Conservation (phyloP, 2,888 invertebrate species). For the Drosophila tripunctata region DNA sequence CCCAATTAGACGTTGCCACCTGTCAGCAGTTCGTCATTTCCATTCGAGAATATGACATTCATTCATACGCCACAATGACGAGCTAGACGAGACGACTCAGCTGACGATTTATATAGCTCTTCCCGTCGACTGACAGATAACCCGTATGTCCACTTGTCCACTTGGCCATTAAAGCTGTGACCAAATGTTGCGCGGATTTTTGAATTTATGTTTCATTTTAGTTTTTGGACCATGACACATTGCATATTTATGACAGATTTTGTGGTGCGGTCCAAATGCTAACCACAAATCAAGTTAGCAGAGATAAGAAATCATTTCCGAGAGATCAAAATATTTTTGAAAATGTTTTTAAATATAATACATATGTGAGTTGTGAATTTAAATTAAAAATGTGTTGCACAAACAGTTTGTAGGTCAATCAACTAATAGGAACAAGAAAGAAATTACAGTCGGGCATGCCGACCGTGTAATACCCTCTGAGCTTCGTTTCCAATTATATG, state of each 20-base stretch:
- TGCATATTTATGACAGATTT: slow-evolving; percentile 26
- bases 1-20: slow-evolving; percentile 84
- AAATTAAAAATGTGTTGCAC: neutral
- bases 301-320: neutral
- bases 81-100: slow-evolving; percentile 60
- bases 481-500: too few relatives aligned
- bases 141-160: neutral
- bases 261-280: slow-evolving; percentile 12
- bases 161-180: slow-evolving; percentile 35
- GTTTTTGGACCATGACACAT: slow-evolving; percentile 23
- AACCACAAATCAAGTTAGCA: slow-evolving; percentile 1
- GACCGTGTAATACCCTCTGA: too few relatives aligned
- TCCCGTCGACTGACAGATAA: neutral
- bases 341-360: neutral
- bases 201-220: slow-evolving; percentile 53
- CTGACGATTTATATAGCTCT: slow-evolving; percentile 22
- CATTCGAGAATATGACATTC: slow-evolving; percentile 78
- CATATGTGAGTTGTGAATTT: too few relatives aligned
- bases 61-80: slow-evolving; percentile 71
- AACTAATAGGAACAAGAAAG: too few relatives aligned
- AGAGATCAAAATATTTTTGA: neutral
- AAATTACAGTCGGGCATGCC: too few relatives aligned
- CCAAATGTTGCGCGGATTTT: slow-evolving; percentile 46
- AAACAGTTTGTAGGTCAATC: neutral
- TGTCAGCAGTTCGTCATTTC: slow-evolving; percentile 85